phyloP scores from a whole-genome alignment of 2,888 invertebrate genomes.

The Clostera curtula region DNA sequence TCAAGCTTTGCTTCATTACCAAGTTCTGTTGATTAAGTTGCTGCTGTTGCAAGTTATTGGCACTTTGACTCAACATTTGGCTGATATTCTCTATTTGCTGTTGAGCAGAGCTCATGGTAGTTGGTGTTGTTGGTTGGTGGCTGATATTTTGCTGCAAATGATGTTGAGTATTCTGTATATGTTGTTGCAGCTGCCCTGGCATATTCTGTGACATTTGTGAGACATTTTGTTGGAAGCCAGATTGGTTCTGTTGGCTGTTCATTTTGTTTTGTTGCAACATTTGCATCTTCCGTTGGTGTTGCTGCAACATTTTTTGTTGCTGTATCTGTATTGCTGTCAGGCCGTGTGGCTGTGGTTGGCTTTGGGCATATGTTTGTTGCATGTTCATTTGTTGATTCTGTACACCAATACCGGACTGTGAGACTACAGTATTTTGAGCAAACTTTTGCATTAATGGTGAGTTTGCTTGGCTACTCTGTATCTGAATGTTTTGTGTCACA shows the following conservation, averaged over 20 bases:
- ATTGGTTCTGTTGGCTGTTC: slow-evolving; percentile 39
- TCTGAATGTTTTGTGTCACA: slow-evolving; percentile 60
- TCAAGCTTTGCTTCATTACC: slow-evolving; percentile 61
- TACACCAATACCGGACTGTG: slow-evolving; percentile 39
- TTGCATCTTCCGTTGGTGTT: slow-evolving; percentile 74
- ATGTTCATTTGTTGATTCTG: slow-evolving; percentile 52
- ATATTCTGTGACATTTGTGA: slow-evolving; percentile 62
- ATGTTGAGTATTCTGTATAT: slow-evolving; percentile 55
- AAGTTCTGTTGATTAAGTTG: slow-evolving; percentile 61
- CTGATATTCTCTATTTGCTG: slow-evolving; percentile 78
- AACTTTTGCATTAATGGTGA: slow-evolving; percentile 58
- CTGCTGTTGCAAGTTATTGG: slow-evolving; percentile 61
- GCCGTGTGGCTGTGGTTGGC: slow-evolving; percentile 55
- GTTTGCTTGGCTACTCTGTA: slow-evolving; percentile 56
- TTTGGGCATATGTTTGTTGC: slow-evolving; percentile 34
- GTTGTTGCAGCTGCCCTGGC: slow-evolving; percentile 57
- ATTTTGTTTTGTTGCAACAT: slow-evolving; percentile 55
- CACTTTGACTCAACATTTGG: slow-evolving; percentile 72
- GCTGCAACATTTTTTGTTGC: slow-evolving; percentile 74
- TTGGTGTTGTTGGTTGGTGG: slow-evolving; percentile 34
- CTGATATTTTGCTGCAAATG: slow-evolving; percentile 58
- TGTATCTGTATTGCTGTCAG: slow-evolving; percentile 64
- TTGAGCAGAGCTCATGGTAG: slow-evolving; percentile 74
- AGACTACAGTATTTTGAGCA: slow-evolving; percentile 50
- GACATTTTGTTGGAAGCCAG: slow-evolving; percentile 58